Percentiles rank a stretch among this genome's conserved stretches.
Evolutionary conservation across 1,140 invertebrate species (phyloP).

Genomic region (Palaemon carinicauda): DNA sequence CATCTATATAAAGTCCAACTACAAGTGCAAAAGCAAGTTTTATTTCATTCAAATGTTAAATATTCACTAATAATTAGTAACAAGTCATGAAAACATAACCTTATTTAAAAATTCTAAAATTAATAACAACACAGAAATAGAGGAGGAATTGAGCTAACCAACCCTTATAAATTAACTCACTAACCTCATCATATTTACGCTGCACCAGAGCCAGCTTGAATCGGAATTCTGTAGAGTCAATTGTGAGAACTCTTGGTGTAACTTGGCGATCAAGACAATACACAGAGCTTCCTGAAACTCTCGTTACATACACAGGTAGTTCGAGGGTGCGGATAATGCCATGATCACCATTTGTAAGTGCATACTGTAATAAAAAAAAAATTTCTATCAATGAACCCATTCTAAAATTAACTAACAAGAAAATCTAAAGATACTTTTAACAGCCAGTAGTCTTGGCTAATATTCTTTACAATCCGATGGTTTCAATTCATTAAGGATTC

Average conservation of each 20-base stretch:
- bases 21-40: too few species aligned
- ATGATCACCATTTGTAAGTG: conserved; percentile 94
- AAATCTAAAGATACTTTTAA: too few species aligned
- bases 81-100: too few species aligned
- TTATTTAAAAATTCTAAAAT: neutral
- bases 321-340: conserved; percentile 98
- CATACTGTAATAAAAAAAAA: conserved; percentile 69
- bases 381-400: neutral
- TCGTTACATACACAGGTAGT: conserved; percentile 95
- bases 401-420: neutral
- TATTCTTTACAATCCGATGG: too few species aligned
- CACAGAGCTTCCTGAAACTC: conserved; percentile 86
- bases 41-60: too few species aligned
- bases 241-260: conserved; percentile 85
- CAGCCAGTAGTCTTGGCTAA: too few species aligned
- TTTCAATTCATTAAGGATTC: too few species aligned
- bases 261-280: conserved; percentile 96
- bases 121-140: neutral
- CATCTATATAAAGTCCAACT: too few species aligned
- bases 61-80: too few species aligned
- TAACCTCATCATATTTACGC: conserved; percentile 93
- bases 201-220: conserved; percentile 98
- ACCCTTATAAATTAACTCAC: neutral
- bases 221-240: conserved; percentile 97
- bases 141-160: neutral